Base-by-base conservation (phyloP, 2,888 invertebrate genomes). In the Zonitis immaculata region DNA sequence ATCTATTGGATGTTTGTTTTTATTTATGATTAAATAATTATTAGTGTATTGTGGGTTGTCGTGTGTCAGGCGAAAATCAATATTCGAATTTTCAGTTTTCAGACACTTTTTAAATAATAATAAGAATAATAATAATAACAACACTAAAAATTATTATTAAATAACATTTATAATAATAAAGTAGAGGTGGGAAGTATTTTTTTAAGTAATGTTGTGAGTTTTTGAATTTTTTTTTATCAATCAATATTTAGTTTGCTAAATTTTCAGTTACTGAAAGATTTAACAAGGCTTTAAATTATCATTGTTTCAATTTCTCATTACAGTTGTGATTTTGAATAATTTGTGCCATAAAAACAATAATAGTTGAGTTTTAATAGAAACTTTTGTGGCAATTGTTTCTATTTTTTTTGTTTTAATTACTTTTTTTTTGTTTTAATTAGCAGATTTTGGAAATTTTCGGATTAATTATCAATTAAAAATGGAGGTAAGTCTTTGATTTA, bases 81-180 rank as follows among this genome's bases (percentile, higher is more conserved):
- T 53, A 45, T 39, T 52, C 8, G 32, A 39, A 28, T 44, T 49
- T 49, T 49, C 49, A 53, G 49, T 12, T 49, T 49, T 53, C 46
- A 46, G 49, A 32, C 12, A 14, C 2, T 14, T 32, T 32, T 2
- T 2, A 32, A 14, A 25, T 25, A 32, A 32, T 32, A 14, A 32
- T 28, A 11, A 28, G n/a, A 3, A 28, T n/a, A 28, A 28, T 1
- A 3, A 28, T 8, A 28, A 28, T 6, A n/a, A 5, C 3, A 11
- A 28, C n/a, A 28, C 11, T 11, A 9, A 9, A 9, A 11, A n/a
- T n/a, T n/a, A n/a, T n/a, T n/a, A n/a, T n/a, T n/a, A 28, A 28
- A 28, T 3, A 3, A 1, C 27, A 28, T 9, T 6, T 28, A 28
- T 14, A 14, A 32, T 32, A 32, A 32, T 32, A 30, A 32, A 32